Percentiles rank a stretch among this genome's conserved stretches.
Conservation (phyloP, 1,140 invertebrate species). For the Lineus longissimus region DNA sequence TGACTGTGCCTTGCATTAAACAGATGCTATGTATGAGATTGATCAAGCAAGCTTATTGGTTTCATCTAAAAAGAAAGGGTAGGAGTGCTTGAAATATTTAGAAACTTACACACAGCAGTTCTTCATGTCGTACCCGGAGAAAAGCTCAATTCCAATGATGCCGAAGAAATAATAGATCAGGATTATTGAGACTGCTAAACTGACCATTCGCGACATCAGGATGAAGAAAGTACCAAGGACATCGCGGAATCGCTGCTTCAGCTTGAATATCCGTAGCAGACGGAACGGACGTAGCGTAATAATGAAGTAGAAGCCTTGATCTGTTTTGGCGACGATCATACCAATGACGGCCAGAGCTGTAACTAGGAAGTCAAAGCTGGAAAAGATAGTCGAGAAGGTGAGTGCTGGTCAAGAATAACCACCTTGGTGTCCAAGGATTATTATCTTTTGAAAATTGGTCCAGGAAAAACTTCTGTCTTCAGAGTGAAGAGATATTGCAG, state of each 20-base stretch:
- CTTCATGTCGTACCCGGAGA: constrained; percentile 69
- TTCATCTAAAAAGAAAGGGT: too few relatives aligned
- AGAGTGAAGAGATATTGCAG: too few relatives aligned
- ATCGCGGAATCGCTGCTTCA: constrained; percentile 82
- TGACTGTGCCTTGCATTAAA: too few relatives aligned
- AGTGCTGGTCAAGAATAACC: neutral
- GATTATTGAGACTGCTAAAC: constrained; percentile 74
- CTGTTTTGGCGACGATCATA: constrained; percentile 63
- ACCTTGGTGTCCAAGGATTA: too few relatives aligned
- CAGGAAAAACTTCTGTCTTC: too few relatives aligned
- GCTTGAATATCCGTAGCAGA: constrained; percentile 59
- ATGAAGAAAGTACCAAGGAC: constrained; percentile 85
- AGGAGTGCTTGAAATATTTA: constrained; percentile 1
- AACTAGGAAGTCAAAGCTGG: constrained; percentile 72
- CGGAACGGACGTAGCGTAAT: constrained; percentile 63
- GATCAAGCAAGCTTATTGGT: too few relatives aligned
- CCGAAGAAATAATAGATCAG: constrained; percentile 88
- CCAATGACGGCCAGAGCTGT: constrained; percentile 67
- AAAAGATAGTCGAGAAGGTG: constrained; percentile 14
- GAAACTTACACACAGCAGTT: constrained; percentile 80
- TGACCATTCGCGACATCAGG: constrained; percentile 64
- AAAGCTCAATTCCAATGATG: constrained; percentile 87
- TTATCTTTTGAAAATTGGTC: too few relatives aligned
- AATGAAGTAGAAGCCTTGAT: constrained; percentile 67
- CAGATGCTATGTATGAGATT: too few relatives aligned